A percentile compares a stretch with the other conserved stretches of the same genome.
Conservation (phyloP, 1,140 invertebrate species). For the Aradophagus sp. region DNA sequence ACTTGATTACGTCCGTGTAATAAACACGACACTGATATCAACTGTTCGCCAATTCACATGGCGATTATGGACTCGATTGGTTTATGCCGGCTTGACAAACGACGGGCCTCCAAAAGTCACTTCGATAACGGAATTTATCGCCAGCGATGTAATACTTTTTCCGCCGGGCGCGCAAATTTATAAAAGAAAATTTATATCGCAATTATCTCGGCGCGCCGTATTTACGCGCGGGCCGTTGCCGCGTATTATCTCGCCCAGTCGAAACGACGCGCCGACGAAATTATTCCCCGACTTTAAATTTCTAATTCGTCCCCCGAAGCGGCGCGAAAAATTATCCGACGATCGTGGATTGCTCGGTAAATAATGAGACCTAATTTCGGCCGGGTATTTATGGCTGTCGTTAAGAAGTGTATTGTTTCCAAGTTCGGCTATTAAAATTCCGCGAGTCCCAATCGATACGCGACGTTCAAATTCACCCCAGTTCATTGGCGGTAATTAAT, state of each 20-base stretch:
- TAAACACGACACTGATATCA: constrained; percentile 73
- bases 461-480: constrained; percentile 53
- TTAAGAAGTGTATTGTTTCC: constrained; percentile 49
- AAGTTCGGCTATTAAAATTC: constrained; percentile 53
- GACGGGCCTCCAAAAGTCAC: constrained; percentile 36
- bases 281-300: constrained; percentile 4
- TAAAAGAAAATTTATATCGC: constrained; percentile 23
- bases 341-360: constrained; percentile 26
- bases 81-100: constrained; percentile 46
- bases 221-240: no score
- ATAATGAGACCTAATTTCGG: constrained; percentile 51
- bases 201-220: constrained; percentile 21
- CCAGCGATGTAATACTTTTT: constrained; percentile 22
- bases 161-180: constrained; percentile 5
- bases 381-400: constrained; percentile 38
- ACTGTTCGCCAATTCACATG: constrained; percentile 59
- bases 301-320: no score
- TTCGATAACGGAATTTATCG: constrained; percentile 47
- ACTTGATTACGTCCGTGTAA: constrained; percentile 72
- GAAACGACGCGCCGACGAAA: no score
- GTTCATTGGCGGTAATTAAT: constrained; percentile 61
- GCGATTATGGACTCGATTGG: constrained; percentile 50
- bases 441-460: constrained; percentile 45
- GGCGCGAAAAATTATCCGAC: no score
- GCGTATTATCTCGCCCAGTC: no score